Conservation (phyloP, 2,797 vertebrate genomes). For the Pipistrellus pipistrellus region DNA sequence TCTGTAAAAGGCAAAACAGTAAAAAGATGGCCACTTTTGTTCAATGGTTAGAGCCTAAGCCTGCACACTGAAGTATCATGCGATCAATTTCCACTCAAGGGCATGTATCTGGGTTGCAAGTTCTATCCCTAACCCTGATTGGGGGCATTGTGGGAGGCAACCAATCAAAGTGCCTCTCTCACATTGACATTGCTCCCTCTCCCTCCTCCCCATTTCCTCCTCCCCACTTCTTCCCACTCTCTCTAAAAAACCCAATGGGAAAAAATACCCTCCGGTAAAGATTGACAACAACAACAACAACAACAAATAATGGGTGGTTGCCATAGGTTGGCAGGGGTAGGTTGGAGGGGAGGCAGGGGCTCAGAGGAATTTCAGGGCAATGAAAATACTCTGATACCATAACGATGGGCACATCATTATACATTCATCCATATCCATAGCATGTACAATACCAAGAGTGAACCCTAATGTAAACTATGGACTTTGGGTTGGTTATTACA, state of each 20-base stretch:
- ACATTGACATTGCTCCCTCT: too few species aligned
- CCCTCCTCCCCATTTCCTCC: rapidly evolving
- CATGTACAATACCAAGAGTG: not conserved
- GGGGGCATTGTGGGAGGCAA: too few species aligned
- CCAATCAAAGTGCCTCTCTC: too few species aligned
- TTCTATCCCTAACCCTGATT: too few species aligned
- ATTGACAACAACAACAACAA: too few species aligned
- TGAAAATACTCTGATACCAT: not conserved
- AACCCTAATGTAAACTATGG: not conserved
- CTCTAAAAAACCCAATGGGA: too few species aligned
- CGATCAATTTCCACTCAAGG: too few species aligned
- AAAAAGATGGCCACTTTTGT: not conserved
- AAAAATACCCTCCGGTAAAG: too few species aligned
- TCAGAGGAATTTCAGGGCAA: not conserved
- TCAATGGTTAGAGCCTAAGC: too few species aligned
- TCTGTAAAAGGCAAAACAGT: not conserved
- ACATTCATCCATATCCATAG: not conserved
- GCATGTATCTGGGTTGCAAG: too few species aligned
- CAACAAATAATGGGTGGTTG: not conserved
- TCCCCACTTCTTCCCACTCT: too few species aligned
- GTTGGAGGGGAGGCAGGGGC: not conserved
- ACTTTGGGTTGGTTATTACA: not conserved
- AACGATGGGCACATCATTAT: not conserved
- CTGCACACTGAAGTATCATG: too few species aligned
- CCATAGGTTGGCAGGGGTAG: not conserved